Evolutionary conservation across 2,888 invertebrate genomes (phyloP).

Genomic region (Eupelmus urozonus): DNA sequence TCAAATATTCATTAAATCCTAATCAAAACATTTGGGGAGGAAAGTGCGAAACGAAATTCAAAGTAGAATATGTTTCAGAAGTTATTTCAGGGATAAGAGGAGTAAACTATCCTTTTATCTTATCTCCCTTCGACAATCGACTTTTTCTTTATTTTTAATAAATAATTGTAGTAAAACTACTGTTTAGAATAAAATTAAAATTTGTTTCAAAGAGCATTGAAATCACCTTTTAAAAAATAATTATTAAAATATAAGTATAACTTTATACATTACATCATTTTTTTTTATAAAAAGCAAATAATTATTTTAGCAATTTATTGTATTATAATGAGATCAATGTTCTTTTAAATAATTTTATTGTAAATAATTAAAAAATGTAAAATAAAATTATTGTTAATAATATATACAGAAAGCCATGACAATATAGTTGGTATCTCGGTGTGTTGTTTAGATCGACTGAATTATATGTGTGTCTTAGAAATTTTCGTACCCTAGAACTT

Average conservation of each 20-base stretch:
- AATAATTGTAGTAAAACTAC: conserved; percentile 17
- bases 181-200: not conserved
- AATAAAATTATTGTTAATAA: conserved; percentile 26
- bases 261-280: too few species aligned
- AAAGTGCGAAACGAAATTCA: conserved; percentile 65
- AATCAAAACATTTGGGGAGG: not conserved
- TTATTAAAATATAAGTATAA: too few species aligned
- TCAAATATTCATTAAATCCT: not conserved
- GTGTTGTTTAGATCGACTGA: conserved; percentile 57
- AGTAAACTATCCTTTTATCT: conserved; percentile 38
- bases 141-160: conserved; percentile 11
- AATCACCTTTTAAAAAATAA: not conserved
- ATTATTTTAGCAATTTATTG: not conserved
- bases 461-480: conserved; percentile 55
- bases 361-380: conserved; percentile 46
- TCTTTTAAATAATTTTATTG: conserved; percentile 26
- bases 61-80: conserved; percentile 46
- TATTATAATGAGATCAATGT: conserved; percentile 28
- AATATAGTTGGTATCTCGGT: conserved; percentile 52
- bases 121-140: conserved; percentile 53
- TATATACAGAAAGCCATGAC: conserved; percentile 44
- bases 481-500: conserved; percentile 53
- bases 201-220: conserved; percentile 31
- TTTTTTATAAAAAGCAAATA: not conserved
- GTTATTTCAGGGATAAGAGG: not conserved